Base-by-base conservation (phyloP, 37 sponge, comb jelly and placozoan species). In the Amphimedon queenslandica region DNA sequence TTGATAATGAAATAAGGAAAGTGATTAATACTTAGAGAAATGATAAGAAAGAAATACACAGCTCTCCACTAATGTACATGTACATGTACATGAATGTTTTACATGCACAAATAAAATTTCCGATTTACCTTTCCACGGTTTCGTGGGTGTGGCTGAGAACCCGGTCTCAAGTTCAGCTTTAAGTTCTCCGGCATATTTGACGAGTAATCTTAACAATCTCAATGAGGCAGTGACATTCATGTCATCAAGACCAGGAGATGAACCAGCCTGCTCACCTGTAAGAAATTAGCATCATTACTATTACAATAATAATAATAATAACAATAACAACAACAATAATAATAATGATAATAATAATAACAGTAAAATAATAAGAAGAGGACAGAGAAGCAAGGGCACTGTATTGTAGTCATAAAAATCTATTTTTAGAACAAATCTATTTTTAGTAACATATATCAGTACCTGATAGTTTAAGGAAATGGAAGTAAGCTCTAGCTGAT, bases 211-310 rank as follows among this genome's bases (percentile, higher is more conserved):
- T 5, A 91, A 89, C 57, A 95, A 77, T 31, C 96, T 39, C 37
- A 95, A 75, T 29, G 87, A 88, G 16, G 90, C 93, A 8, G 92
- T 93, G 70, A 93, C 94, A 40, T 93, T 92, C 93, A 92, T 84
- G 68, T 92, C 93, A 64, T 84, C 89, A 27, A 92, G 81, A 55
- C 79, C 85, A 18, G 85, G 63, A 23, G 82, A 77, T 43, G 58
- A 37, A 51, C 64, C 73, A 28, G 67, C 57, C 29, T 68, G 73
- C 6, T 71, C 37, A 42, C 40, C 53, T 30, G 21, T 24, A 35
- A 29, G 10, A 43, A 23, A 11, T n/a, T n/a, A n/a, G n/a, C n/a
- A n/a, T n/a, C n/a, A n/a, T n/a, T n/a, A n/a, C n/a, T n/a, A n/a
- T n/a, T n/a, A n/a, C n/a, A n/a, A n/a, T 68, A 68, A 68, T 68